These are phyloP conservation scores for Ephialtes manifestator DNA, from an alignment of 2,888 invertebrate species.

Conservation along the genomic window DNA sequence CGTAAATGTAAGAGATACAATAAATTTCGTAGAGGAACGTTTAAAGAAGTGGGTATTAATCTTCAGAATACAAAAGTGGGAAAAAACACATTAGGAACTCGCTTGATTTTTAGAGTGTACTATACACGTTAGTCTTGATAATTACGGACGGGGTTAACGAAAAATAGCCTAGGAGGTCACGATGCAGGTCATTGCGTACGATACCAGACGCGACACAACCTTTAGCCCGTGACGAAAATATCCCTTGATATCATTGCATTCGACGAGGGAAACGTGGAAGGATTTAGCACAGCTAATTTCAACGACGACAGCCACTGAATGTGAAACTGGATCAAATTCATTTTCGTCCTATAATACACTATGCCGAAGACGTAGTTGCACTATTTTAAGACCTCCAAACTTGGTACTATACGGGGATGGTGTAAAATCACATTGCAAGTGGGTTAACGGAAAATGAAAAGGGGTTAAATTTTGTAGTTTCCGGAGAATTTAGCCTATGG, in stretches of 20 bases:
- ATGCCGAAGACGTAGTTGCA: slow-evolving; percentile 1
- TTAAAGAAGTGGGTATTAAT: too few relatives aligned
- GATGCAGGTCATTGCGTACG: slow-evolving; percentile 83
- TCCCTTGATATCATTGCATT: slow-evolving; percentile 46
- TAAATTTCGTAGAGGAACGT: too few relatives aligned
- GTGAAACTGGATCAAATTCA: slow-evolving; percentile 24
- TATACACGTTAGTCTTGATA: slow-evolving; percentile 32
- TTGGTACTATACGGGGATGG: not conserved
- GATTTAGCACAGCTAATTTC: slow-evolving; percentile 45
- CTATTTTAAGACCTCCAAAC: slow-evolving; percentile 10
- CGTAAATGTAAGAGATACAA: too few relatives aligned
- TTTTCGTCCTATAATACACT: slow-evolving; percentile 1
- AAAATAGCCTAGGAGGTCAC: slow-evolving; percentile 80
- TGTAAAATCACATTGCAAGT: not conserved
- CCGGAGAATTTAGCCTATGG: not conserved
- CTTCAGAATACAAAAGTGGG: too few relatives aligned
- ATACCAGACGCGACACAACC: slow-evolving; percentile 77
- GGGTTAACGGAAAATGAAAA: slow-evolving; percentile 13
- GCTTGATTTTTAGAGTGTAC: not conserved
- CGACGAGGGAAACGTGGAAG: slow-evolving; percentile 12
- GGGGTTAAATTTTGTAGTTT: not conserved
- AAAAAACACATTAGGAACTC: not conserved
- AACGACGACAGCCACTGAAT: slow-evolving; percentile 36
- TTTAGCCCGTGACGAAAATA: slow-evolving; percentile 65
- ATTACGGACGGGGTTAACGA: slow-evolving; percentile 75